A percentile compares a stretch with the other conserved stretches of the same genome.
Conservation (phyloP, 2,797 vertebrate species). For the Hemitrygon akajei region DNA sequence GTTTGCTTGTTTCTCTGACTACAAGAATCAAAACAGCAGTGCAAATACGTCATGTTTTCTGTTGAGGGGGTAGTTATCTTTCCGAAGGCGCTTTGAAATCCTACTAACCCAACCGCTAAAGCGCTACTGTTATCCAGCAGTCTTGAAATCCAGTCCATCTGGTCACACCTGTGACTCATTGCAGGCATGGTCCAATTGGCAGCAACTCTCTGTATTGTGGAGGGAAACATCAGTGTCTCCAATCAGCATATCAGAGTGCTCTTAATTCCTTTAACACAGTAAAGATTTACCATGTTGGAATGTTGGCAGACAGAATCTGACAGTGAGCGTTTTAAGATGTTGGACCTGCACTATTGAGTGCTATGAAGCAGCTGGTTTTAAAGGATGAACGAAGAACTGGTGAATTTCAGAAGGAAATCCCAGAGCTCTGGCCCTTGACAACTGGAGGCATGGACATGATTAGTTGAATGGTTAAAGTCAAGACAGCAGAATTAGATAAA, state of each 20-base stretch:
- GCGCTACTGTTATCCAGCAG: not conserved
- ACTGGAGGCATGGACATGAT: not conserved
- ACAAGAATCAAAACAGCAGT: not conserved
- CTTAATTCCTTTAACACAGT: not conserved
- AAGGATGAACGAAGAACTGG: not conserved
- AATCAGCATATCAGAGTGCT: not conserved
- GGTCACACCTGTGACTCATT: not conserved
- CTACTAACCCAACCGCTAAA: not conserved
- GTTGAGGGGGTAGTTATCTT: not conserved
- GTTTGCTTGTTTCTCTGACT: not conserved
- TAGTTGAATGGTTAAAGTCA: not conserved
- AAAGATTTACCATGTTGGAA: not conserved
- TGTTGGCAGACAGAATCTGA: not conserved
- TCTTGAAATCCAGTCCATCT: not conserved
- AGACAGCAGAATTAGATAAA: not conserved
- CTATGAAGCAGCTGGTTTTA: not conserved
- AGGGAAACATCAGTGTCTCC: not conserved
- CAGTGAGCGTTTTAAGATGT: not conserved
- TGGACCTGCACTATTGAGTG: not conserved
- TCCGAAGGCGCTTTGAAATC: not conserved
- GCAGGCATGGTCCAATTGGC: not conserved
- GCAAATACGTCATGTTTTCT: not conserved
- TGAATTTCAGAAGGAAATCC: not conserved
- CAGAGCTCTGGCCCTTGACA: not conserved
- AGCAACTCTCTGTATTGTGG: not conserved